These are phyloP conservation scores for Heliocidaris erythrogramma DNA, from an alignment of 35 echinoderm and acorn worm species.

Conservation along the genomic window DNA sequence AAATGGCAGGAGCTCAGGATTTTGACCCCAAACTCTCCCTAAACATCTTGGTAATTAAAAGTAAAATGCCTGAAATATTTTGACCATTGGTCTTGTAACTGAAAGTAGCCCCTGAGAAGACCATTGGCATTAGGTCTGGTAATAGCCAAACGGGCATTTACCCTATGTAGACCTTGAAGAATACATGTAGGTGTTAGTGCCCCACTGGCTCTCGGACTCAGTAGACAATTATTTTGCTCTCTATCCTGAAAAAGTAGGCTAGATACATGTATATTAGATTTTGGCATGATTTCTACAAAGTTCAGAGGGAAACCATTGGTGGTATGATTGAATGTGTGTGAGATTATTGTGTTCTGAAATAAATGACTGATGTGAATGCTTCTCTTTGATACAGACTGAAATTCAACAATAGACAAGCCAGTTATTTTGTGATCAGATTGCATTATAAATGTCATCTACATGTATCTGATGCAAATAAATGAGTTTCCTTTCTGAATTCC, in stretches of 20 bases:
- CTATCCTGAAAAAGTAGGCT: too few relatives aligned
- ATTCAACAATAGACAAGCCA: not conserved
- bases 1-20: not conserved
- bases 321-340: not conserved
- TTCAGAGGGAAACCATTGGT: not conserved
- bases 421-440: not conserved
- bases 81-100: not conserved
- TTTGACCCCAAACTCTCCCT: not conserved
- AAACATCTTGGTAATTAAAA: not conserved
- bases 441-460: not conserved
- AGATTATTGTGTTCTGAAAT: not conserved
- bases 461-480: not conserved
- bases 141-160: too few relatives aligned
- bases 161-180: too few relatives aligned
- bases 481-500: not conserved
- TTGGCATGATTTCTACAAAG: too few relatives aligned
- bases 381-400: not conserved
- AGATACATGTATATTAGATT: too few relatives aligned
- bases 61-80: not conserved
- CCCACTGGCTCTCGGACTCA: too few relatives aligned
- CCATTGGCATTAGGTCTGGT: too few relatives aligned
- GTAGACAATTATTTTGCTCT: too few relatives aligned
- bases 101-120: too few relatives aligned
- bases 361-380: not conserved
- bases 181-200: too few relatives aligned